Percentiles rank a stretch among this genome's conserved stretches.
These are phyloP conservation scores for Urosaurus nigricauda DNA, from an alignment of 2,797 vertebrate genomes.

Conservation along the genomic window DNA sequence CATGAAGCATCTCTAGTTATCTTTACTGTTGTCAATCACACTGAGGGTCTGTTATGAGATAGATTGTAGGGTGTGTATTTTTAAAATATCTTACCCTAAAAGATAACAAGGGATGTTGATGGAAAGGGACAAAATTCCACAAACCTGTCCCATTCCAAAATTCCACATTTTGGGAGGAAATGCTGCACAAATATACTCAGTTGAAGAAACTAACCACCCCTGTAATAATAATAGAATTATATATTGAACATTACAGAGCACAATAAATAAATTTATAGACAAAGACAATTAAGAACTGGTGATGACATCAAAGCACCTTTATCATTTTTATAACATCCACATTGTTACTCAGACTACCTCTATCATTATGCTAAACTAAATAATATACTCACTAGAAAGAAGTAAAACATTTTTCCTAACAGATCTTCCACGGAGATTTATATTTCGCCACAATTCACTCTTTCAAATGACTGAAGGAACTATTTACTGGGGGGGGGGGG, in stretches of 20 bases:
- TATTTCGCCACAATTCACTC: neutral
- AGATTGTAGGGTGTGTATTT: neutral
- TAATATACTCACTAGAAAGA: neutral
- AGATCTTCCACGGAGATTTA: neutral
- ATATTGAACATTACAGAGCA: neutral
- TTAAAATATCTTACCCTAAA: neutral
- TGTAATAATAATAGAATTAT: neutral
- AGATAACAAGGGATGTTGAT: neutral
- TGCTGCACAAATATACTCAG: neutral
- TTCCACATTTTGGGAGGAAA: too few relatives aligned
- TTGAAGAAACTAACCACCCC: neutral
- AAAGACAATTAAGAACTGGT: neutral
- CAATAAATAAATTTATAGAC: neutral
- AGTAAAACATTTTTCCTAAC: neutral
- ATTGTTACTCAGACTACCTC: too few relatives aligned
- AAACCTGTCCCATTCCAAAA: too few relatives aligned
- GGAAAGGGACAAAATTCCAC: neutral
- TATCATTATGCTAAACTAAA: neutral
- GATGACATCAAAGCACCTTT: neutral
- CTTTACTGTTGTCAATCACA: too few relatives aligned
- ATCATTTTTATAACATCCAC: neutral
- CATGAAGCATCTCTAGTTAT: neutral
- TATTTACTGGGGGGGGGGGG: neutral
- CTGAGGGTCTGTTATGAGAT: neutral
- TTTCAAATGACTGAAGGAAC: neutral